Percentiles rank a stretch among this genome's conserved stretches.
These are phyloP conservation scores for Drosophila heteroneura DNA, from an alignment of 2,888 invertebrate species.

Conservation along the genomic window DNA sequence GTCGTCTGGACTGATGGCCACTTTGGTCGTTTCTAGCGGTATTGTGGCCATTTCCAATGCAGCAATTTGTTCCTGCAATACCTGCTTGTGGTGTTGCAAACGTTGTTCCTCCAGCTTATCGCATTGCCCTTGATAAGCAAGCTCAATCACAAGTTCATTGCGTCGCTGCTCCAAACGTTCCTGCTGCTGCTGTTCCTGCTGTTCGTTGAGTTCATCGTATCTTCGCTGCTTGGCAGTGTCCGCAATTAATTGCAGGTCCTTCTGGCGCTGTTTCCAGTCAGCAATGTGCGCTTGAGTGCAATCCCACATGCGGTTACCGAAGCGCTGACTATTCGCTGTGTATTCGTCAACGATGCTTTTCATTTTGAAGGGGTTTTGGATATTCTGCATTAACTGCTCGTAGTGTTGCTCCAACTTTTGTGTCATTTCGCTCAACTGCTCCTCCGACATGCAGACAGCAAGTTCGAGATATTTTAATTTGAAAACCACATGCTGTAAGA, in stretches of 20 bases:
- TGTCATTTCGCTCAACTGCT: conserved; percentile 78
- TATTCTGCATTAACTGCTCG: conserved; percentile 79
- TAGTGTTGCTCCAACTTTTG: conserved; percentile 69
- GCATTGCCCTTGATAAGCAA: conserved; percentile 68
- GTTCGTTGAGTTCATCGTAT: conserved; percentile 73
- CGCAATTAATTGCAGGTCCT: conserved; percentile 53
- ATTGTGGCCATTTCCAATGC: conserved; percentile 3
- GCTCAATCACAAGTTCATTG: conserved; percentile 74
- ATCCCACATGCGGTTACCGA: conserved; percentile 86
- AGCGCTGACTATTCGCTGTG: conserved; percentile 86
- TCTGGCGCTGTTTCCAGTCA: conserved; percentile 78
- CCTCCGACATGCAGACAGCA: conserved; percentile 81
- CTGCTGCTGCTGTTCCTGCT: conserved; percentile 74
- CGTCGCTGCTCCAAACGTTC: conserved; percentile 79
- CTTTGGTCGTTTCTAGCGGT: background rate
- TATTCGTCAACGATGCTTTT: conserved; percentile 86
- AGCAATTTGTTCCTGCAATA: conserved; percentile 30
- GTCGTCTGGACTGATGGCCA: conserved; percentile 42
- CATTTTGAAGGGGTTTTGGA: conserved; percentile 86
- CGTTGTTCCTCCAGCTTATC: conserved; percentile 74
- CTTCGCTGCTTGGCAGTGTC: conserved; percentile 71
- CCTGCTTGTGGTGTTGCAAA: conserved; percentile 67
- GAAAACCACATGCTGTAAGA: conserved; percentile 81
- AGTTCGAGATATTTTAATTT: conserved; percentile 79
- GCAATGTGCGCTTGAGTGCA: conserved; percentile 80